These are phyloP conservation scores for Dryobotodes eremita DNA, from an alignment of 2,888 invertebrate genomes.

Conservation along the genomic window DNA sequence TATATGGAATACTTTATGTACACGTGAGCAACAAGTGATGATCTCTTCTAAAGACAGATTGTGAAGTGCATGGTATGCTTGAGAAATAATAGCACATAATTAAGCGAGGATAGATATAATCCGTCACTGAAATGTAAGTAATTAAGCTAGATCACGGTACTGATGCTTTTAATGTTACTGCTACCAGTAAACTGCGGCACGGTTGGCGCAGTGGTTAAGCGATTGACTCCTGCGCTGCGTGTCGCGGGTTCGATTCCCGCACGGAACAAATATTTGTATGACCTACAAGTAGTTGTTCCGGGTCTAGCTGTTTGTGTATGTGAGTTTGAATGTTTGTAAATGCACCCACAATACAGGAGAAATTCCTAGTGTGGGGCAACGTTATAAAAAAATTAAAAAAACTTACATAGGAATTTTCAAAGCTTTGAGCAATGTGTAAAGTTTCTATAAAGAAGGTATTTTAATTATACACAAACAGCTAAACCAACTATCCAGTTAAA, in stretches of 20 bases:
- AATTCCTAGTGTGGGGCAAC: too few species aligned
- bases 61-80: conserved; percentile 17
- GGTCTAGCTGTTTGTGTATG: too few species aligned
- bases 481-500: conserved; percentile 16
- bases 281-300: too few species aligned
- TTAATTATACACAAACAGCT: conserved; percentile 31
- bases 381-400: too few species aligned
- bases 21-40: conserved; percentile 2
- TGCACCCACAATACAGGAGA: too few species aligned
- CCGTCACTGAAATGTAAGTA: conserved; percentile 17
- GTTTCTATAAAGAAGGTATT: conserved; percentile 27
- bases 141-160: conserved; percentile 28
- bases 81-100: conserved; percentile 40
- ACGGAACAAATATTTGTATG: too few species aligned
- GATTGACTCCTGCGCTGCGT: too few species aligned
- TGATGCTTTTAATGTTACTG: not conserved
- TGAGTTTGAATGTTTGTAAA: too few species aligned
- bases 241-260: too few species aligned
- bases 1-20: conserved; percentile 1
- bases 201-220: too few species aligned
- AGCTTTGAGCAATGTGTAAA: conserved; percentile 1
- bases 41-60: conserved; percentile 28
- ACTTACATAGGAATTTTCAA: conserved; percentile 22
- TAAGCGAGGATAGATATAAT: conserved; percentile 29
- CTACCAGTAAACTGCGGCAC: too few species aligned